Base-by-base conservation (phyloP, 1,140 invertebrate species). In the Globodera rostochiensis region DNA sequence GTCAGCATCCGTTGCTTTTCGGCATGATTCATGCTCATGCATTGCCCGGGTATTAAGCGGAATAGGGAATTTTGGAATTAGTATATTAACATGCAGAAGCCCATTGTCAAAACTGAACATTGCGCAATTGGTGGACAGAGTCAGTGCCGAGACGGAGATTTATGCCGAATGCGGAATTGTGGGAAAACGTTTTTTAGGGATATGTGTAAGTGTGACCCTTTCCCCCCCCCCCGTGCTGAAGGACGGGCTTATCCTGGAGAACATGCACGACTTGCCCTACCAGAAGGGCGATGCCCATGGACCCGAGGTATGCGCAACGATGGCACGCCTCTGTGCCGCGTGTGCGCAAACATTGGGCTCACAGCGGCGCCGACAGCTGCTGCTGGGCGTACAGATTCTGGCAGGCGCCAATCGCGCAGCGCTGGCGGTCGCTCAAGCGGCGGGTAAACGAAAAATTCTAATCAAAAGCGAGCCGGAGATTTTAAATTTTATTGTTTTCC, bases 251-350 rank as follows among this genome's bases (percentile, higher is more conserved):
- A 88, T 95, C 13, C 89, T 96, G 3, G 95, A 95, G 91, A 95
- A 95, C 88, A 95, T 95, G 94, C 92, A 95, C 88, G 95, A 95
- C 88, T 87, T 94, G 19, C 95, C 94, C 0, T 95, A 95, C 86
- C 83, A 94, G 3, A 91, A 91, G 81, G 60, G 60, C 3, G 86
- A 91, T 1, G 87, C 90, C 60, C 82, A 92, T 50, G 92, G 92
- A 8, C 93, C 94, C 3, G 94, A 95, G 90, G 84, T 87, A 15
- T 73, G 80, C 7, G 92, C 94, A 4, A 90, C 91, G 64, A 95
- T 95, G 94, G 92, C 93, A 4, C 83, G 86, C 13, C 83, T 90
- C 4, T 88, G 88, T 77, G 36, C 81, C 15, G 85, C 89, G 66
- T 86, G 90, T 5, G 87, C 86, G 70, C 66, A 80, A 69, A 71